Evolutionary conservation across 2,888 invertebrate genomes (phyloP).

Genomic region (Meta bourneti): DNA sequence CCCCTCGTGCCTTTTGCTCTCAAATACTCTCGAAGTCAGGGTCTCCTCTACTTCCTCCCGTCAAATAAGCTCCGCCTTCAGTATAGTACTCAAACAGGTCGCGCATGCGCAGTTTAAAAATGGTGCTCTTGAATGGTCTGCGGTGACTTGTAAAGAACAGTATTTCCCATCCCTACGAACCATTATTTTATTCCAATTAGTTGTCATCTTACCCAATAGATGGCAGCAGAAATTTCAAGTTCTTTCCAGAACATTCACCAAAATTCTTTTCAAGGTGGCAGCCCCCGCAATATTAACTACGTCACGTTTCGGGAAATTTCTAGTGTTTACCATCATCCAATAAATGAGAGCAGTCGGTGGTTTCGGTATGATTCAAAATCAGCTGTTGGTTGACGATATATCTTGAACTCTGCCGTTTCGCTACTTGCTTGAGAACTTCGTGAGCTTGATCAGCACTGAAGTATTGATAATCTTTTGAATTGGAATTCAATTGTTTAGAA

Average conservation of each 20-base stretch:
- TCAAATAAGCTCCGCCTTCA: no score
- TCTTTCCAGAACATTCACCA: not conserved
- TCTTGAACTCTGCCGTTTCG: not conserved
- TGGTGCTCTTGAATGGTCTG: no score
- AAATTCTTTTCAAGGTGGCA: not conserved
- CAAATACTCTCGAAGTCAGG: no score
- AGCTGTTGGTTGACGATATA: not conserved
- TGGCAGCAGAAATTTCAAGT: not conserved
- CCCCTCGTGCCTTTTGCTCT: no score
- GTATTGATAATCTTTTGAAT: no score
- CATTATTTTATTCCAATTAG: no score
- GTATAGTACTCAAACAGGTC: no score
- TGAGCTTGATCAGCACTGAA: not conserved
- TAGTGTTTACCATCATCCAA: not conserved
- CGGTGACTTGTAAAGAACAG: no score
- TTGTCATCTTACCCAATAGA: not conserved
- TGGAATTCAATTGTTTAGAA: no score
- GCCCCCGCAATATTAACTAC: not conserved
- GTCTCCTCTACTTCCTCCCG: no score
- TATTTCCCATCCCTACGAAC: no score
- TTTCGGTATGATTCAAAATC: not conserved
- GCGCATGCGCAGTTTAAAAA: no score
- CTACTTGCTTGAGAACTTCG: not conserved
- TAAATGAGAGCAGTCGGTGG: not conserved
- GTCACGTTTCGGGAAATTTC: not conserved